phyloP scores from a whole-genome alignment of 2,797 vertebrate species.

The Psittacula echo region DNA sequence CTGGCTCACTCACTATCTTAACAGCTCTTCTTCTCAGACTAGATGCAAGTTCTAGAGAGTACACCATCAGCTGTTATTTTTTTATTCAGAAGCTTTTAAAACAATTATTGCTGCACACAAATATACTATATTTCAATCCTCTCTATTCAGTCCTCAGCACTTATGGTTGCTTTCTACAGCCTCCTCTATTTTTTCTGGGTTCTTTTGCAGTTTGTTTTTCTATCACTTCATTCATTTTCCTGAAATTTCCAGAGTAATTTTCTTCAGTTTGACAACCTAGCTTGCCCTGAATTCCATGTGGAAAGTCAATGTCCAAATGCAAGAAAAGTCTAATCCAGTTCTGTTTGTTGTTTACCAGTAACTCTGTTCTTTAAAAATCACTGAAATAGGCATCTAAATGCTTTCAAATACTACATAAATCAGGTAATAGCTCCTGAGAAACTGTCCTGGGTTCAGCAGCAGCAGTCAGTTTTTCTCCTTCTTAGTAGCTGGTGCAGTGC shows the following conservation, averaged over 20 bases:
- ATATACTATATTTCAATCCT: background rate
- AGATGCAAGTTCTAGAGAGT: background rate
- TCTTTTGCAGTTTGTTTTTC: background rate
- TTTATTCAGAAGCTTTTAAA: slow-evolving; percentile 42
- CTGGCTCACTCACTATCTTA: slow-evolving; percentile 38
- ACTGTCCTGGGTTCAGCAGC: no score
- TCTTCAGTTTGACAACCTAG: background rate
- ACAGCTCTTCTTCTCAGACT: slow-evolving; percentile 33
- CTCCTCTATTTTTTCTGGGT: background rate
- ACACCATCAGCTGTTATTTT: slow-evolving; percentile 38
- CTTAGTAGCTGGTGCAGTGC: no score
- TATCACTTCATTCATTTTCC: background rate
- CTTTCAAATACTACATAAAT: background rate
- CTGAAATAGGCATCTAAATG: background rate
- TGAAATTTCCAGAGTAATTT: background rate
- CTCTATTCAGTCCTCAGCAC: background rate
- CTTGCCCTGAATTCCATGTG: background rate
- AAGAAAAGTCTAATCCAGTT: background rate
- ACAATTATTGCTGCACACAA: background rate
- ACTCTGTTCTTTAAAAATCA: background rate
- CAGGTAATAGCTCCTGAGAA: background rate
- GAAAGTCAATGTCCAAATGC: background rate
- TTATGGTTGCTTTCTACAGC: background rate
- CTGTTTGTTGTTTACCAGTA: background rate
- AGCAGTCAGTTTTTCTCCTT: no score